These are phyloP conservation scores for Brachypodius melanocephalos DNA, from an alignment of 2,113 vertebrate genomes.

Conservation along the genomic window DNA sequence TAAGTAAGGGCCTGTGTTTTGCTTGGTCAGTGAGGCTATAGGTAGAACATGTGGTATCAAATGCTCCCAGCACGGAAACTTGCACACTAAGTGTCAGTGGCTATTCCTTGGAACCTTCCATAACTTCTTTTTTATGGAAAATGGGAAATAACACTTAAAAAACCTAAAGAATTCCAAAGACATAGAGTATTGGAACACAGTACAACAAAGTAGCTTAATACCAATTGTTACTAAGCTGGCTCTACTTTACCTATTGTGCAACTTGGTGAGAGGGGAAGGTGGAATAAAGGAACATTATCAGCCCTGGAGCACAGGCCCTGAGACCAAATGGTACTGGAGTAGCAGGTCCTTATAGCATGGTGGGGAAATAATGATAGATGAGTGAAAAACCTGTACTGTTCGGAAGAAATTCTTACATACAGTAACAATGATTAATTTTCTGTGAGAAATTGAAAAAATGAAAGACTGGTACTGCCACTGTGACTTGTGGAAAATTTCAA, in stretches of 20 bases:
- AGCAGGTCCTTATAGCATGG: not conserved
- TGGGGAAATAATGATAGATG: not conserved
- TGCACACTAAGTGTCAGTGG: not conserved
- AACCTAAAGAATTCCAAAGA: not conserved
- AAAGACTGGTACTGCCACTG: not conserved
- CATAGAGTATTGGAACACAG: not conserved
- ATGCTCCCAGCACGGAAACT: not conserved
- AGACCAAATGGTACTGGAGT: not conserved
- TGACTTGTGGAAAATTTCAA: not conserved
- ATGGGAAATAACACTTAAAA: not conserved
- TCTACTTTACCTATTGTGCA: not conserved
- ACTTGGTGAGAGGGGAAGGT: not conserved
- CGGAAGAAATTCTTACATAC: not conserved
- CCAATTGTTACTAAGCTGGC: not conserved
- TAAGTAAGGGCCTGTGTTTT: not conserved
- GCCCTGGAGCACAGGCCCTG: not conserved
- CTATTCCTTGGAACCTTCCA: not conserved
- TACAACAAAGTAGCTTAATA: not conserved
- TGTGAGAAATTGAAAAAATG: not conserved
- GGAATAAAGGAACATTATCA: rapidly evolving
- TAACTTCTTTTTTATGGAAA: not conserved
- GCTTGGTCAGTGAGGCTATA: not conserved
- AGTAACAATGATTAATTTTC: not conserved
- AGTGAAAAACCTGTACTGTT: not conserved
- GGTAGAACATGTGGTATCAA: not conserved